phyloP scores from a whole-genome alignment of 2,113 vertebrate genomes.

The Coptodon rendalli region DNA sequence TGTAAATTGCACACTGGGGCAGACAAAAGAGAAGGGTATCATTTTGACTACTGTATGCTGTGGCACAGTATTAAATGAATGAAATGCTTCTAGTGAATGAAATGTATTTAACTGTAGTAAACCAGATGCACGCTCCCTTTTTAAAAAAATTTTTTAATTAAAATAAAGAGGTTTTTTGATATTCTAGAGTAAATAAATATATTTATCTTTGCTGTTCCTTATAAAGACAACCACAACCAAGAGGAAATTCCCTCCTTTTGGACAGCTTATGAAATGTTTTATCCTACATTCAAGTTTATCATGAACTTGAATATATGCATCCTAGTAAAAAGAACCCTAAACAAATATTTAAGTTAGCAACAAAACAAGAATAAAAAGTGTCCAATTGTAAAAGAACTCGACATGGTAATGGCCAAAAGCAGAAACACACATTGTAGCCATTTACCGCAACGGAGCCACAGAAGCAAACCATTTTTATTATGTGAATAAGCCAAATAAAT shows the following conservation, averaged over 20 bases:
- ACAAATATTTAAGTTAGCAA: background rate
- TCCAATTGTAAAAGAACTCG: background rate
- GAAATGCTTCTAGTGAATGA: conserved; percentile 8
- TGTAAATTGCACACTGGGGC: conserved; percentile 49
- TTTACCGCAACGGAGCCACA: conserved; percentile 13
- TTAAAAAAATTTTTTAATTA: background rate
- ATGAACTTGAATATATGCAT: background rate
- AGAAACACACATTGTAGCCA: background rate
- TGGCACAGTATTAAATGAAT: conserved; percentile 34
- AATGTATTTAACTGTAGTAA: background rate
- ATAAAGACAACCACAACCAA: background rate
- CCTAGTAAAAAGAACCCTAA: background rate
- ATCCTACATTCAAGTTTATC: background rate
- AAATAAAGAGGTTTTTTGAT: background rate
- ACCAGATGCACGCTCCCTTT: background rate
- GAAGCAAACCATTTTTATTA: background rate
- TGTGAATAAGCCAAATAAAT: conserved; percentile 38
- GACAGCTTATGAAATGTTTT: background rate
- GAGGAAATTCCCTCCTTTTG: background rate
- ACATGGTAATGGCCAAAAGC: background rate
- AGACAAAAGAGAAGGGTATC: conserved; percentile 46
- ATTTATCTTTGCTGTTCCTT: conserved; percentile 9
- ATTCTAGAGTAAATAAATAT: conserved; percentile 9
- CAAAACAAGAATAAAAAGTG: background rate
- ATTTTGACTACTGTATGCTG: conserved; percentile 39